Percentiles rank a stretch among this genome's conserved stretches.
phyloP scores from a whole-genome alignment of 2,797 vertebrate genomes.

The Taeniopygia guttata region DNA sequence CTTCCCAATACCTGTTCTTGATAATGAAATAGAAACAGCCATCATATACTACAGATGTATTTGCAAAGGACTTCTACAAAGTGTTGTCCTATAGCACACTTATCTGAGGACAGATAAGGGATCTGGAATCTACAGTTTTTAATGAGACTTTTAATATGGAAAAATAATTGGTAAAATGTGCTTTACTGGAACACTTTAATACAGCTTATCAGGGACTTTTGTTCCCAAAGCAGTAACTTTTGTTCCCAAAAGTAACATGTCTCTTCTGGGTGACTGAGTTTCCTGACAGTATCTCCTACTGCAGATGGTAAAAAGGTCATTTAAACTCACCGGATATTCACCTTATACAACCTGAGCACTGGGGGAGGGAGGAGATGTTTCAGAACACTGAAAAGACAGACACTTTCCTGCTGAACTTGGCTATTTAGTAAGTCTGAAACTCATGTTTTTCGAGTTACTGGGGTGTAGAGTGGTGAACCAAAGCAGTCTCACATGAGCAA shows the following conservation, averaged over 20 bases:
- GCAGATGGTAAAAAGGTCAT: not conserved
- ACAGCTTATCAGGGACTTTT: not conserved
- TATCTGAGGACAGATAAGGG: not conserved
- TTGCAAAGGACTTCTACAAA: not conserved
- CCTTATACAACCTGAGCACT: not conserved
- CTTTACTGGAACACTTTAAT: not conserved
- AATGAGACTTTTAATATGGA: not conserved
- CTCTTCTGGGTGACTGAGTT: not conserved
- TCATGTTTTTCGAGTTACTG: not conserved
- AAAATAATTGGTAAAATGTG: not conserved
- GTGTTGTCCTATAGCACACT: not conserved
- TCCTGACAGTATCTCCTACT: not conserved
- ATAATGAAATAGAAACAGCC: not conserved
- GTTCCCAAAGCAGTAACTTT: not conserved
- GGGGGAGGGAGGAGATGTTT: not conserved
- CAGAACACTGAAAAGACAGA: not conserved
- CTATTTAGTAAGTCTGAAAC: not conserved
- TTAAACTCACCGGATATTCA: not conserved
- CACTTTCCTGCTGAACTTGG: not conserved
- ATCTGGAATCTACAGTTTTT: not conserved
- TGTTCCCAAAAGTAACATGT: not conserved
- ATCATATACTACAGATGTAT: not conserved
- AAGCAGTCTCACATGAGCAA: not conserved
- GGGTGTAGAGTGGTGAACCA: accelerated
- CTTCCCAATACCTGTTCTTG: not conserved